phyloP scores from a whole-genome alignment of 2,888 invertebrate species.

The Diplazon laetatorius region DNA sequence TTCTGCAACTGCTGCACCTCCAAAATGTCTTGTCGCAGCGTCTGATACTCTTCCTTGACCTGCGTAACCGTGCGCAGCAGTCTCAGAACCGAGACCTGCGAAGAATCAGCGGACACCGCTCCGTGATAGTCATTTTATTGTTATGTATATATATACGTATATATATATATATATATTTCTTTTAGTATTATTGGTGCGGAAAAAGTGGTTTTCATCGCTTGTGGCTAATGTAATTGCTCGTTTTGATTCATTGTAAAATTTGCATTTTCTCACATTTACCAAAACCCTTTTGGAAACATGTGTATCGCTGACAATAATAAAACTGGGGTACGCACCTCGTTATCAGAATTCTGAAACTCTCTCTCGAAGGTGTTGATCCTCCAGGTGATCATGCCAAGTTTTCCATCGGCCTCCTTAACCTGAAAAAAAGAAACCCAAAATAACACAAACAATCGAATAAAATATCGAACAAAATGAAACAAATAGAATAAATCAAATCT shows the following conservation, averaged over 20 bases:
- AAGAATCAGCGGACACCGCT: slow-evolving; percentile 27
- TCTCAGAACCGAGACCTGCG: slow-evolving; percentile 88
- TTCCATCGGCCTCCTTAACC: slow-evolving; percentile 90
- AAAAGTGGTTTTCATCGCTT: too few relatives aligned
- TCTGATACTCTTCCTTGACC: slow-evolving; percentile 91
- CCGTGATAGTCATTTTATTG: background rate
- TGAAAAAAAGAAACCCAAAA: slow-evolving; percentile 73
- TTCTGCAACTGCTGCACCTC: slow-evolving; percentile 92
- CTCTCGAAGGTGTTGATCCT: slow-evolving; percentile 89
- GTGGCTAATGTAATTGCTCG: too few relatives aligned
- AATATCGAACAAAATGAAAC: too few relatives aligned
- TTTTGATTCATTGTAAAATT: too few relatives aligned
- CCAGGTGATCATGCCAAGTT: slow-evolving; percentile 88
- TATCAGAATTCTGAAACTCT: slow-evolving; percentile 84
- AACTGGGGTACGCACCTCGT: slow-evolving; percentile 82
- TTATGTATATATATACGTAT: too few relatives aligned
- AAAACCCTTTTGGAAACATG: too few relatives aligned
- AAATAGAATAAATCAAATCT: too few relatives aligned
- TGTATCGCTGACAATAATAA: too few relatives aligned
- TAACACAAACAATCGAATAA: slow-evolving; percentile 5
- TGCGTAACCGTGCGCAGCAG: slow-evolving; percentile 89
- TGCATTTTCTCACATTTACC: too few relatives aligned
- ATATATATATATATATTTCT: background rate
- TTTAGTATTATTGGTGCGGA: too few relatives aligned
- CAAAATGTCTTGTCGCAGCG: slow-evolving; percentile 89